Evolutionary conservation across 2,797 vertebrate genomes (phyloP), one percentile per base, ranked within the genome.

Genomic region (Adelosebastes latens): DNA sequence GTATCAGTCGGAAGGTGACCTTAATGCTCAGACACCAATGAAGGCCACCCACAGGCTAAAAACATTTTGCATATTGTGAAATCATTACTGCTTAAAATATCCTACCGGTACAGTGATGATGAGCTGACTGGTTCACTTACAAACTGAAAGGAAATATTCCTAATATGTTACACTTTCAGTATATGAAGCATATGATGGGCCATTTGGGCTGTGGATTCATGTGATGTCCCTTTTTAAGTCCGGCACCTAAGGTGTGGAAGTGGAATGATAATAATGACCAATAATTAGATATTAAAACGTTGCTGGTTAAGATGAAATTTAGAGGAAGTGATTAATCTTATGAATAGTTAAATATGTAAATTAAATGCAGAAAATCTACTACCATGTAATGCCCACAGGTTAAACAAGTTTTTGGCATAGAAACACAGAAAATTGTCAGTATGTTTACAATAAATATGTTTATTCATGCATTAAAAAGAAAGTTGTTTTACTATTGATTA

Each of bases 21-120:
- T 69, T 75, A 29, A n/a, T 80, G 14, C 34, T 61, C 34, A 22
- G 62, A 36, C 8, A 52, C 16, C n/a, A 46, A 8, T 58, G 56
- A 59, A 72, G 52, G 4, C 60, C 29, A 29, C 29, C 34, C 24
- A 42, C 49, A 73, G 32, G 60, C 68, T 80, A 56, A 73, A 76
- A 79, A 55, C 42, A 36, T 77, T 75, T 53, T 13, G 18, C 34
- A n/a, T 29, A 10, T 77, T 61, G 59, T 82, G 27, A 72, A 82
- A 64, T 75, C 29, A 31, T n/a, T 67, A 56, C 64, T 65, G 66
- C 82, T 70, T 65, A 78, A 82, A 80, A 87, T 88, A 79, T 75
- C 62, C 66, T 32, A 24, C 25, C 3, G 24, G 66, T 71, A 31
- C 65, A 56, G 73, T 36, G 76, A 74, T 65, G 70, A 70, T 80